Conservation (phyloP, 2,888 invertebrate genomes). For the Acronicta leporina region DNA sequence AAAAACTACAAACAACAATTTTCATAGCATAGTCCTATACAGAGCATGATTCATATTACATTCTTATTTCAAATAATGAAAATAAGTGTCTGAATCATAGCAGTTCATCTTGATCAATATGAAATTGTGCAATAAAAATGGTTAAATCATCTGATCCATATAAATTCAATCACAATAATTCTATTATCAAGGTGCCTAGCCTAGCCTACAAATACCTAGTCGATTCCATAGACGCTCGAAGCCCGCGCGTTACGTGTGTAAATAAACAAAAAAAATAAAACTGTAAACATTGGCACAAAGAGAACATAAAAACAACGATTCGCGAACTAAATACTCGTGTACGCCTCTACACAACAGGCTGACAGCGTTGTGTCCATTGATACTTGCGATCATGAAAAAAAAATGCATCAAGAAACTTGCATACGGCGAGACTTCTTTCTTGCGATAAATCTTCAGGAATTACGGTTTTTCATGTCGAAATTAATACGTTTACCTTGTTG, state of each 20-base stretch:
- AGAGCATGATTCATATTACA: conserved; percentile 24
- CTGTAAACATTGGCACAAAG: conserved; percentile 83
- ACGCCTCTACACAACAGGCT: conserved; percentile 46
- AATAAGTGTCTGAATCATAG: conserved; percentile 37
- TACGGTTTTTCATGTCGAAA: conserved; percentile 31
- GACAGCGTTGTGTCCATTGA: conserved; percentile 58
- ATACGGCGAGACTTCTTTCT: conserved; percentile 42
- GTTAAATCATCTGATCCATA: background rate
- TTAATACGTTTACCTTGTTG: conserved; percentile 69
- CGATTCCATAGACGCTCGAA: conserved; percentile 59
- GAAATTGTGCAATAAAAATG: conserved; percentile 12
- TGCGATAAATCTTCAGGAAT: conserved; percentile 47
- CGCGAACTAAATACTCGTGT: conserved; percentile 69
- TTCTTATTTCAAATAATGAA: conserved; percentile 9
- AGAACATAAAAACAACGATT: conserved; percentile 78
- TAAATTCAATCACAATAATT: background rate
- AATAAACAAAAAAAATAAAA: conserved; percentile 81
- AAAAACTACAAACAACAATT: conserved; percentile 1
- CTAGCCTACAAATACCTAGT: conserved; percentile 41
- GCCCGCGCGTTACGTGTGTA: conserved; percentile 76
- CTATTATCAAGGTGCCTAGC: conserved; percentile 14
- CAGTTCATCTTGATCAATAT: conserved; percentile 24
- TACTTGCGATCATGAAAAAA: conserved; percentile 53
- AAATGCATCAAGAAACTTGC: conserved; percentile 60
- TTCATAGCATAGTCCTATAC: background rate